phyloP scores from a whole-genome alignment of 2,797 vertebrate genomes.

The Acanthurus lineatus region DNA sequence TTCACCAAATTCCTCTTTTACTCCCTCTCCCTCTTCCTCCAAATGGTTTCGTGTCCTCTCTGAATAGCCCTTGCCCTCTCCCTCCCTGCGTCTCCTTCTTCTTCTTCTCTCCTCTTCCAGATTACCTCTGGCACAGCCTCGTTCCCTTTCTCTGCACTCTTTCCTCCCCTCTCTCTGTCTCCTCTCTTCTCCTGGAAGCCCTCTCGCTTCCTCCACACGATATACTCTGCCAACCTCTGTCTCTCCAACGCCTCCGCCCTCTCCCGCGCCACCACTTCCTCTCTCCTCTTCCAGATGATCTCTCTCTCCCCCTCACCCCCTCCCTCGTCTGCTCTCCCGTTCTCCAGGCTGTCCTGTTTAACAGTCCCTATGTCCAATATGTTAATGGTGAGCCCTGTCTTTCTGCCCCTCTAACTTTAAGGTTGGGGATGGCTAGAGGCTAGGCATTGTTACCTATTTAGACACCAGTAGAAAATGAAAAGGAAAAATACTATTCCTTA shows the following conservation, averaged over 20 bases:
- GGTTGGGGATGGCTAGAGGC: constrained; percentile 65
- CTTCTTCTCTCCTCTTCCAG: constrained; percentile 87
- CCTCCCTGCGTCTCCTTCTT: constrained; percentile 77
- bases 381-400: constrained; percentile 51
- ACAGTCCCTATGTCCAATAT: constrained; percentile 63
- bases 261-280: constrained; percentile 87
- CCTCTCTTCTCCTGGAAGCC: constrained; percentile 88
- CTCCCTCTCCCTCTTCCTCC: constrained; percentile 85
- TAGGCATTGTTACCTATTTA: constrained; percentile 60
- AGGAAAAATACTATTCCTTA: constrained; percentile 60
- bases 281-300: constrained; percentile 85
- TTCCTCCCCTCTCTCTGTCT: constrained; percentile 76
- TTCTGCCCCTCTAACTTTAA: constrained; percentile 23
- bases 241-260: constrained; percentile 83
- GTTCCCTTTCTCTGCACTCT: constrained; percentile 67
- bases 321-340: constrained; percentile 86
- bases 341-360: constrained; percentile 88
- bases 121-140: constrained; percentile 82
- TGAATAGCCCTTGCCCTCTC: constrained; percentile 78
- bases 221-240: constrained; percentile 82
- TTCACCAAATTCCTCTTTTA: constrained; percentile 47
- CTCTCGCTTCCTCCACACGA: constrained; percentile 87
- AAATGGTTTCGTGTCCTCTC: constrained; percentile 84
- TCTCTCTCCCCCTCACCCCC: constrained; percentile 81
- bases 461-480: constrained; percentile 61